Evolutionary conservation across 1,140 invertebrate species (phyloP), one percentile per base, ranked within the genome.

Genomic region (Drosophila rhopaloa): DNA sequence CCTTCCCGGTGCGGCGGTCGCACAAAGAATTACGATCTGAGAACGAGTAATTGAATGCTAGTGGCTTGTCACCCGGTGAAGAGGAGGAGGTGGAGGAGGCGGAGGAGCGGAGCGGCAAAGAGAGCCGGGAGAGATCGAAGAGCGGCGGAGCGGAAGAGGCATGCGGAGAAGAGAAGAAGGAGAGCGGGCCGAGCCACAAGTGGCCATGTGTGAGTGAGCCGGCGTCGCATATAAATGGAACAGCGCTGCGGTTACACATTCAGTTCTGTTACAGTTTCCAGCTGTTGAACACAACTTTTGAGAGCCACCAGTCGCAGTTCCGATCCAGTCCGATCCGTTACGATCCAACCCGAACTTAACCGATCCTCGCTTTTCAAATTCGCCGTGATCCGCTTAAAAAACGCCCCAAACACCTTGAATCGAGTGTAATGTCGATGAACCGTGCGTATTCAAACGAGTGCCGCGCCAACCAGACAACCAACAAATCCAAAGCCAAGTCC

Each of bases 351-450:
- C 56, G 35, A 27, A 19, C 56, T 32, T 7, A 32, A 40, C 16
- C 56, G 43, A 74, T 75, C 72, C 70, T 75, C 70, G 47, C 51
- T 60, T 38, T 50, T 51, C 38, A 32, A 27, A 43, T 43, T 53
- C 38, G 43, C 40, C 46, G 47, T 40, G 27, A 55, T 37, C 59
- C 68, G 59, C 72, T 9, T 16, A 62, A 62, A 54, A 24, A 37
- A 13, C 29, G 35, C 38, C 51, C 50, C 27, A 62, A 32, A 84
- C 66, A 85, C 82, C 82, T 83, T 76, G 82, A 85, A 70, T 78
- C 51, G 76, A 73, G 55, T 90, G 81, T 90, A 90, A 90, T 90
- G 85, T 89, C 85, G 86, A 85, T 89, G 81, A 80, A 90, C 86
- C 81, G 72, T 90, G 79, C 74, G 77, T 81, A 71, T 86, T 62